A percentile compares a stretch with the other conserved stretches of the same genome.
These are phyloP conservation scores for Actinopyga echinites DNA, from an alignment of 53 echinoderm and acorn worm species.

Conservation along the genomic window DNA sequence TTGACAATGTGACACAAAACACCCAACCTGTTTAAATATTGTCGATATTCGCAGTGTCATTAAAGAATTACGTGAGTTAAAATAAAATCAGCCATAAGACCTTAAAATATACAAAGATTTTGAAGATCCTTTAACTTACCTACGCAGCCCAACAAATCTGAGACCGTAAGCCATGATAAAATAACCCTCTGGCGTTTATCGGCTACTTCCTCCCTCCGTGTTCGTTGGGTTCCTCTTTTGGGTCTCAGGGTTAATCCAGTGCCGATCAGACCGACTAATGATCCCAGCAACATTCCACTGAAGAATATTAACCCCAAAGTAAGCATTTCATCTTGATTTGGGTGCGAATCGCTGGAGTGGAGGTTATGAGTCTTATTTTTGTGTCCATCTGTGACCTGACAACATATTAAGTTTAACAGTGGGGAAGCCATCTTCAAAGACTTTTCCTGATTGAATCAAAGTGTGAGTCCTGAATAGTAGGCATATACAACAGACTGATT, in stretches of 20 bases:
- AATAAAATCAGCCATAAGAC: not conserved
- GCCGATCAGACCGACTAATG: conserved; percentile 66
- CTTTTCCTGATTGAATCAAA: too few species aligned
- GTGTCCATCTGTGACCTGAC: conserved; percentile 10
- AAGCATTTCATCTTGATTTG: not conserved
- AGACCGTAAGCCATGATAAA: conserved; percentile 73
- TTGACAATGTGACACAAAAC: too few species aligned
- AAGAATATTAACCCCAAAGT: conserved; percentile 20
- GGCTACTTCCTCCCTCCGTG: conserved; percentile 20
- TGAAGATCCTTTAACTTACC: conserved; percentile 51
- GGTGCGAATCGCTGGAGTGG: too few species aligned
- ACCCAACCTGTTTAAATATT: too few species aligned
- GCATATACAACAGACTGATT: too few species aligned
- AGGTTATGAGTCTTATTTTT: not conserved
- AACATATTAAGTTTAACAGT: conserved; percentile 73
- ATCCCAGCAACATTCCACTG: conserved; percentile 46
- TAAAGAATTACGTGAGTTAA: not conserved
- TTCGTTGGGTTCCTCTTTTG: conserved; percentile 45
- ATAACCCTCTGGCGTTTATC: conserved; percentile 70
- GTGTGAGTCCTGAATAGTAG: too few species aligned
- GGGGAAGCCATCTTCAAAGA: conserved; percentile 75
- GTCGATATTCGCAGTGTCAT: not conserved
- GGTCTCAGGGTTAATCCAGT: conserved; percentile 64
- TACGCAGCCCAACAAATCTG: conserved; percentile 81
- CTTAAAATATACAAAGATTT: not conserved